These are phyloP conservation scores for Mimachlamys varia DNA, from an alignment of 2,888 invertebrate species.

Conservation along the genomic window DNA sequence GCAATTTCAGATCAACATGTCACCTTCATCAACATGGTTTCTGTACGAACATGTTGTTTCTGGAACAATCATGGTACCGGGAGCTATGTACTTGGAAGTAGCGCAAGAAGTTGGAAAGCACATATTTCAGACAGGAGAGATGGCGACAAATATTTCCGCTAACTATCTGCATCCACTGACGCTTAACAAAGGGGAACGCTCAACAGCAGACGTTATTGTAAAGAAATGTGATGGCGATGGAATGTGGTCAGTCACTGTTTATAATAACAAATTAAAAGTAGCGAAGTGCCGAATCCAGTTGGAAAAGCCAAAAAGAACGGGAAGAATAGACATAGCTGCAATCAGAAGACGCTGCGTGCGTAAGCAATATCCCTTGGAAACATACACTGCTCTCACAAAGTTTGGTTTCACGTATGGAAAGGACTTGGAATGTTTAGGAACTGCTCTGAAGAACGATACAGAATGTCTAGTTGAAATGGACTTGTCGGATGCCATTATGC, in stretches of 20 bases:
- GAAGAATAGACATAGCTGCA: background rate
- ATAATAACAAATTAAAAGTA: background rate
- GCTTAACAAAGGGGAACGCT: background rate
- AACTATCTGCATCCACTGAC: background rate
- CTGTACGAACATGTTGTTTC: conserved; percentile 59
- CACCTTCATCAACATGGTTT: conserved; percentile 52
- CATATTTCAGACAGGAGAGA: background rate
- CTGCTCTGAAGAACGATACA: background rate
- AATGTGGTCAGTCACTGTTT: background rate
- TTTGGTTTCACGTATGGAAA: background rate
- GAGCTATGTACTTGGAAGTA: conserved; percentile 57
- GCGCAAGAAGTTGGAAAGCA: conserved; percentile 52
- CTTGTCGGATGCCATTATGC: background rate
- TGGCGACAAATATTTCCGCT: background rate
- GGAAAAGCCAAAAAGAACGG: background rate
- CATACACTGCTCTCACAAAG: background rate
- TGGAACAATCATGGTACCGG: conserved; percentile 56
- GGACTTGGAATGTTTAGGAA: background rate
- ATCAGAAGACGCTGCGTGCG: background rate
- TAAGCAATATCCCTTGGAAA: background rate
- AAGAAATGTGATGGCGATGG: background rate
- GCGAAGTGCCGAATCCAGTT: background rate
- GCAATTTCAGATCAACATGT: background rate
- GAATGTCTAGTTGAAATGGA: background rate
- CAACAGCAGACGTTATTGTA: background rate